Conservation (phyloP, 92 coral and sea anemone species). For the Actinernus sp. region DNA sequence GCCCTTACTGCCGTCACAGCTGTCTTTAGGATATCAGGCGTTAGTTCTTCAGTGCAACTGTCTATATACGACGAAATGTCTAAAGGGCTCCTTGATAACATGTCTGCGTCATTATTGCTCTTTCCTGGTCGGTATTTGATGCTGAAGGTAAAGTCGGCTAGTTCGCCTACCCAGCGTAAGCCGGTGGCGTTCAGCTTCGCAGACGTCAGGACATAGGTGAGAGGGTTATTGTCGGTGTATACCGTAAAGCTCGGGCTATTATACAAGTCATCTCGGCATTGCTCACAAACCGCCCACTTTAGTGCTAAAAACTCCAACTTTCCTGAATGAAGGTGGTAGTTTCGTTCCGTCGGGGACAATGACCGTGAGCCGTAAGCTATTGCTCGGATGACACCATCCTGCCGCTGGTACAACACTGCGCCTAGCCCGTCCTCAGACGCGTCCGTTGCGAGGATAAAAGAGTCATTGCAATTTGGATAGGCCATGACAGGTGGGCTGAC, state of each 20-base stretch:
- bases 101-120: constrained; percentile 58
- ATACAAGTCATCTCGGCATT: constrained; percentile 49
- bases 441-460: background rate
- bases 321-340: constrained; percentile 49
- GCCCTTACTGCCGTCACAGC: background rate
- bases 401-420: constrained; percentile 1
- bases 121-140: constrained; percentile 60
- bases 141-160: constrained; percentile 54
- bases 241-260: constrained; percentile 44
- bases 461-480: background rate
- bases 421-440: constrained; percentile 6
- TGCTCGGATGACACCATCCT: background rate
- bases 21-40: background rate
- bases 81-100: background rate
- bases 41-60: background rate
- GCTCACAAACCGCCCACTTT: constrained; percentile 42
- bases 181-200: constrained; percentile 62
- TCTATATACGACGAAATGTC: background rate
- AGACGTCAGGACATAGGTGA: constrained; percentile 48
- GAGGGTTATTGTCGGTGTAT: constrained; percentile 53
- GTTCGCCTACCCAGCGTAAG: constrained; percentile 56
- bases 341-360: constrained; percentile 50
- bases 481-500: constrained; percentile 5
- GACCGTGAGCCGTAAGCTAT: constrained; percentile 50
- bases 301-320: constrained; percentile 52